These are phyloP conservation scores for Gibbula magus DNA, from an alignment of 2,888 invertebrate species.

Conservation along the genomic window DNA sequence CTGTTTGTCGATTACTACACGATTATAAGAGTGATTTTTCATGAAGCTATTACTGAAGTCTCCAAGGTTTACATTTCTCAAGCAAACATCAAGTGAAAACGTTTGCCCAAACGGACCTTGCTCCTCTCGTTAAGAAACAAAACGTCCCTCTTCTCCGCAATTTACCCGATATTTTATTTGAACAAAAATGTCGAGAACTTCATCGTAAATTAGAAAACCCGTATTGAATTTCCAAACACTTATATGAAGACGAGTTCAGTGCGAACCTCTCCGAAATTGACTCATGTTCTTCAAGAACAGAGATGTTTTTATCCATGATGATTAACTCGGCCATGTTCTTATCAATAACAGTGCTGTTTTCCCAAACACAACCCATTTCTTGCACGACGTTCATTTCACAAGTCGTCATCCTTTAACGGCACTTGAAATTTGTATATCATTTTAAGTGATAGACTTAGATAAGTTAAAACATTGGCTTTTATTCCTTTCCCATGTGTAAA, in stretches of 20 bases:
- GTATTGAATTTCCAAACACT: conserved; percentile 2
- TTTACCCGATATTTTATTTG: not conserved
- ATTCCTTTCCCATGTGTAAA: not conserved
- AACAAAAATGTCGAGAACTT: not conserved
- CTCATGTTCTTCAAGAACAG: not conserved
- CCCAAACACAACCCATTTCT: not conserved
- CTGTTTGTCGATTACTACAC: too few species aligned
- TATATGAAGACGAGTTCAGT: not conserved
- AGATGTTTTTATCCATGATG: not conserved
- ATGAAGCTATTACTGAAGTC: too few species aligned
- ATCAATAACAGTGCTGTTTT: not conserved
- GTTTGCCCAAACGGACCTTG: not conserved
- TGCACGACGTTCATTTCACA: not conserved
- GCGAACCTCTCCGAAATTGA: not conserved
- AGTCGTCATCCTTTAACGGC: not conserved
- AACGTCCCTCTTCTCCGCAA: not conserved
- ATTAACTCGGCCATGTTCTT: not conserved
- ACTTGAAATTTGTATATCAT: conserved; percentile 13
- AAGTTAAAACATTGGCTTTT: conserved; percentile 5
- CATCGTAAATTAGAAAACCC: not conserved
- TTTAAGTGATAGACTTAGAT: conserved; percentile 6
- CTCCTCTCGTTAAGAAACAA: not conserved
- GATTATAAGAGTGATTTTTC: too few species aligned
- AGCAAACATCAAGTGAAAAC: not conserved
- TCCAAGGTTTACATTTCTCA: too few species aligned